Evolutionary conservation across 1,140 invertebrate species (phyloP).

Genomic region (Lasioglossum baleicum): DNA sequence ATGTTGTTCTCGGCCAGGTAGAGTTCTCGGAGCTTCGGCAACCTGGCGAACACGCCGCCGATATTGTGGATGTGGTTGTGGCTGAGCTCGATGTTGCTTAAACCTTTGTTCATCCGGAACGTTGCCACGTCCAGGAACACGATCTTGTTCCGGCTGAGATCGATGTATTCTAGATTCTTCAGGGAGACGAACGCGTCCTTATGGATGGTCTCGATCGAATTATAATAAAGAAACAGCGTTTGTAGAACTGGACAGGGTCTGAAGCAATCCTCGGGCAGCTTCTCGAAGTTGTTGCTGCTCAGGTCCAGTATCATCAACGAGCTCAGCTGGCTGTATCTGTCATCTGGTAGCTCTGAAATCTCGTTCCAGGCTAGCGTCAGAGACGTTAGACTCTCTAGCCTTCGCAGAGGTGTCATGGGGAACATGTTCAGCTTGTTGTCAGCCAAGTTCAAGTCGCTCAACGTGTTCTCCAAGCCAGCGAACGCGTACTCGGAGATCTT

Average conservation of each 20-base stretch:
- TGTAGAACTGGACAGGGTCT: slow-evolving; percentile 88
- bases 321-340: slow-evolving; percentile 86
- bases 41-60: slow-evolving; percentile 88
- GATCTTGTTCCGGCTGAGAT: slow-evolving; percentile 93
- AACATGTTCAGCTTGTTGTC: slow-evolving; percentile 92
- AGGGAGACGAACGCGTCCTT: slow-evolving; percentile 88
- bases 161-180: slow-evolving; percentile 88
- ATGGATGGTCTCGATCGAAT: slow-evolving; percentile 89
- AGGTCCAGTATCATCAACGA: slow-evolving; percentile 90
- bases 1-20: slow-evolving; percentile 96
- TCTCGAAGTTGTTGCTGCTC: slow-evolving; percentile 91
- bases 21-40: slow-evolving; percentile 88
- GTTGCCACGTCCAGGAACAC: slow-evolving; percentile 85
- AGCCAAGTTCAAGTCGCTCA: slow-evolving; percentile 91
- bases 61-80: slow-evolving; percentile 94
- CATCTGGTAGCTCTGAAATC: slow-evolving; percentile 85
- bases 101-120: slow-evolving; percentile 87
- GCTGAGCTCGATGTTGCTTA: slow-evolving; percentile 91
- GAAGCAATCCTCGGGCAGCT: slow-evolving; percentile 88
- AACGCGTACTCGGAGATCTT: slow-evolving; percentile 92
- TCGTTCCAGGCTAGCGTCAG: slow-evolving; percentile 92
- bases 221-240: slow-evolving; percentile 90
- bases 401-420: slow-evolving; percentile 88
- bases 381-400: slow-evolving; percentile 86
- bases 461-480: slow-evolving; percentile 88